Evolutionary conservation across 2,113 vertebrate genomes (phyloP), one percentile per base, ranked within the genome.

Genomic region (Centropus unirufus): DNA sequence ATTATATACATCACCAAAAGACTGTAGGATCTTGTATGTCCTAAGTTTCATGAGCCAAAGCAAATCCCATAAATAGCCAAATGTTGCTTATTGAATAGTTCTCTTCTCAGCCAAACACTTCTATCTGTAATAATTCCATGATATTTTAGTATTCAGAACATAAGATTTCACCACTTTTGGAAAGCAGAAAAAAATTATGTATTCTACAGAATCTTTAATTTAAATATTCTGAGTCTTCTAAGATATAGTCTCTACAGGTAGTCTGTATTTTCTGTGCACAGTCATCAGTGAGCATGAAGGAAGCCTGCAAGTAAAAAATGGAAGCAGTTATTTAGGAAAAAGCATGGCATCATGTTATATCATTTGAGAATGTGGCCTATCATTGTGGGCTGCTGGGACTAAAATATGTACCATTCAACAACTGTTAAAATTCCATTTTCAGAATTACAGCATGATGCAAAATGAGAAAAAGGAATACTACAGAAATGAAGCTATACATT

Each of bases 321-420:
- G 93, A 96, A 97, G 93, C 88, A 94, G 97, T 96, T 97, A 97
- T 95, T 96, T 95, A 97, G 92, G 93, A 92, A 92, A 96, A 89
- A 97, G 73, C 77, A 58, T 97, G 93, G 97, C 97, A 98, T 97
- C 97, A 90, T 97, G 94, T 98, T 97, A 97, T 97, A 97, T 96
- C 95, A 97, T 97, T 97, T 96, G 88, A 95, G 93, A 98, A 97
- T 84, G 79, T 66, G 96, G 97, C 95, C 98, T 97, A 88, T 97
- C 96, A 96, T 87, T 95, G 95, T 96, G 91, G 97, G 87, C 87
- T 97, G 70, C 89, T 95, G 89, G 63, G 58, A 94, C 89, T 89
- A 93, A 96, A 97, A 96, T 97, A 97, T 51, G 87, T 90, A 95
- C 79, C 94, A 95, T 96, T 97, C 92, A 91, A 89, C 96, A 97